These are phyloP conservation scores for Melanotaenia pygmaea DNA, from an alignment of 2,797 vertebrate genomes.

Conservation along the genomic window DNA sequence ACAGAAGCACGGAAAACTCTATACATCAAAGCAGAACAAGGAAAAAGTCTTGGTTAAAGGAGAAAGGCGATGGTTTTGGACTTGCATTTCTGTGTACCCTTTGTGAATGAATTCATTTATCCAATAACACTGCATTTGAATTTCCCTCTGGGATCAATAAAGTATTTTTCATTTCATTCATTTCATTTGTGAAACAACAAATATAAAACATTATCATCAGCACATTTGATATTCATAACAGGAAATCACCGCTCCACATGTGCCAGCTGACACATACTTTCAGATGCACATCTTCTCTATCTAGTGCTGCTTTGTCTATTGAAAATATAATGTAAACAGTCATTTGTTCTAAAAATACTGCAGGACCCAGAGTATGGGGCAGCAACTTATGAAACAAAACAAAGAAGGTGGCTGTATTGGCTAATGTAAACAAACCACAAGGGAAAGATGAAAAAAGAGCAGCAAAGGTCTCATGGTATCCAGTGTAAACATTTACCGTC, in stretches of 20 bases:
- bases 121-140: slow-evolving; percentile 41
- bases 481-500: not conserved
- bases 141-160: too few species aligned
- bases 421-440: slow-evolving; percentile 27
- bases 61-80: not conserved
- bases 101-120: slow-evolving; percentile 33
- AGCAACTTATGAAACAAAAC: slow-evolving; percentile 25
- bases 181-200: slow-evolving; percentile 24
- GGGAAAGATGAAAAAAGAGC: not conserved
- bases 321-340: slow-evolving; percentile 47
- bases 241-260: slow-evolving; percentile 38
- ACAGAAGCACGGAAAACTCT: not conserved
- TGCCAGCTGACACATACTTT: not conserved
- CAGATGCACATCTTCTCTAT: not conserved
- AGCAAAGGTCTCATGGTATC: not conserved
- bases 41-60: not conserved
- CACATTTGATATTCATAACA: slow-evolving; percentile 52
- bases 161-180: too few species aligned
- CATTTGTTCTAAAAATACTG: slow-evolving; percentile 47
- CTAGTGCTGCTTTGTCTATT: slow-evolving; percentile 35
- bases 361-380: not conserved
- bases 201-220: slow-evolving; percentile 57
- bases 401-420: slow-evolving; percentile 30
- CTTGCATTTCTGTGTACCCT: not conserved
- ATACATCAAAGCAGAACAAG: not conserved